These are phyloP conservation scores for Trematomus loennbergii DNA, from an alignment of 2,113 vertebrate species.

Conservation along the genomic window DNA sequence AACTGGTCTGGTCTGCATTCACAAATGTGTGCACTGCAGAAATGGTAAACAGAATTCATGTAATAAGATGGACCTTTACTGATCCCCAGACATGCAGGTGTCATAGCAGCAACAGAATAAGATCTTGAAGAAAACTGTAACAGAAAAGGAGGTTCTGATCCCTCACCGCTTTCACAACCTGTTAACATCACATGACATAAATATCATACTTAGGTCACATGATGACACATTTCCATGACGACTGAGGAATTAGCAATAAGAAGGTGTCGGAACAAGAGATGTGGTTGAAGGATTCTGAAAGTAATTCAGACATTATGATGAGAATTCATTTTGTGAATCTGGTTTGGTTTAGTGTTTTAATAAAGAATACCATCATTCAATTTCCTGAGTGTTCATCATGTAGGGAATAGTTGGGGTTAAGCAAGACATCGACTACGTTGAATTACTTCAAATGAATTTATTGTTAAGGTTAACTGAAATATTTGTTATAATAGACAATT, in stretches of 20 bases:
- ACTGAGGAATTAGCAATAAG: neutral
- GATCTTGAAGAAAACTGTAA: no score
- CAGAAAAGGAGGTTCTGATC: no score
- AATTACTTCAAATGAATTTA: neutral
- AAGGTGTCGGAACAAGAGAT: neutral
- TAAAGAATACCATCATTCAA: no score
- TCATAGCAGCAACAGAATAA: no score
- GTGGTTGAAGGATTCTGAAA: neutral
- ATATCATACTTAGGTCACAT: neutral
- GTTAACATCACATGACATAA: neutral
- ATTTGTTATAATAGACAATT: neutral
- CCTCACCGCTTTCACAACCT: neutral
- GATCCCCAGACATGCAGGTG: no score
- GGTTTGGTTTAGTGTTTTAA: neutral
- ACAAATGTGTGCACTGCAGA: no score
- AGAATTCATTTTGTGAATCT: no score
- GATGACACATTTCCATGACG: conserved; percentile 4
- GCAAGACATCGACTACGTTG: neutral
- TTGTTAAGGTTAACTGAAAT: neutral
- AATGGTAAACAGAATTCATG: no score
- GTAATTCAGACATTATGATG: no score
- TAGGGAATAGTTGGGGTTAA: neutral
- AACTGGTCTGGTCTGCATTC: no score
- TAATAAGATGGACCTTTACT: no score
- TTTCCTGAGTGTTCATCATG: neutral